Conservation (phyloP, 2,888 invertebrate species). For the Oligia strigilis region DNA sequence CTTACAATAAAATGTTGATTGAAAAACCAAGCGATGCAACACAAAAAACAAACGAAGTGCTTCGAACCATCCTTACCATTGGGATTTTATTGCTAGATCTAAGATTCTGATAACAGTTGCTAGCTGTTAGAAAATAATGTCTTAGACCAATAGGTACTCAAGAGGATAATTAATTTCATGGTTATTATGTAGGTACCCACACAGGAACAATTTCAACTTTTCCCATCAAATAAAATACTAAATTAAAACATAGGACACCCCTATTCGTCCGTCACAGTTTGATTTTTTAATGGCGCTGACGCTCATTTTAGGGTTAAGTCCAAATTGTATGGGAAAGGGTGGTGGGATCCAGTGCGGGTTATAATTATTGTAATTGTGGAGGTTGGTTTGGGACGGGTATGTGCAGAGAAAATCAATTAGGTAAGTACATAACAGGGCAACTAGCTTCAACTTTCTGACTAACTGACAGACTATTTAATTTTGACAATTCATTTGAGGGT, state of each 20-base stretch:
- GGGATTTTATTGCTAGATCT: slow-evolving; percentile 38
- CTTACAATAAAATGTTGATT: slow-evolving; percentile 42
- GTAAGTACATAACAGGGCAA: neutral
- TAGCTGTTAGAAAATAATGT: slow-evolving; percentile 37
- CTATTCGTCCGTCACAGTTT: slow-evolving; percentile 78
- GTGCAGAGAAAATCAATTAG: slow-evolving; percentile 3
- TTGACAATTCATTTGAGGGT: too few relatives aligned
- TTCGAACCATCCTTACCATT: slow-evolving; percentile 26
- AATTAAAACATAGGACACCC: slow-evolving; percentile 87
- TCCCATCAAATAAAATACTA: slow-evolving; percentile 82
- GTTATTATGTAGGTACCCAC: slow-evolving; percentile 65
- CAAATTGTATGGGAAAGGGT: slow-evolving; percentile 72
- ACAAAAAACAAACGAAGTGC: slow-evolving; percentile 29
- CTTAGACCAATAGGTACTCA: slow-evolving; percentile 61
- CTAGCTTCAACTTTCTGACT: too few relatives aligned
- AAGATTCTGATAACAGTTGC: slow-evolving; percentile 37
- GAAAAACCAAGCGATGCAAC: slow-evolving; percentile 34
- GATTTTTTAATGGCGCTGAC: slow-evolving; percentile 75
- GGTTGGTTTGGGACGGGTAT: slow-evolving; percentile 51
- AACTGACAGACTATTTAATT: too few relatives aligned
- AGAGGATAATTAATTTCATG: slow-evolving; percentile 73
- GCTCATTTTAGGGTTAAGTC: slow-evolving; percentile 74
- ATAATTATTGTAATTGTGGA: slow-evolving; percentile 55
- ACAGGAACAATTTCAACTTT: slow-evolving; percentile 78
- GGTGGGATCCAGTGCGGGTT: slow-evolving; percentile 72